Base-by-base conservation (phyloP, 1,140 invertebrate genomes). In the Aphelenchoides avenae region DNA sequence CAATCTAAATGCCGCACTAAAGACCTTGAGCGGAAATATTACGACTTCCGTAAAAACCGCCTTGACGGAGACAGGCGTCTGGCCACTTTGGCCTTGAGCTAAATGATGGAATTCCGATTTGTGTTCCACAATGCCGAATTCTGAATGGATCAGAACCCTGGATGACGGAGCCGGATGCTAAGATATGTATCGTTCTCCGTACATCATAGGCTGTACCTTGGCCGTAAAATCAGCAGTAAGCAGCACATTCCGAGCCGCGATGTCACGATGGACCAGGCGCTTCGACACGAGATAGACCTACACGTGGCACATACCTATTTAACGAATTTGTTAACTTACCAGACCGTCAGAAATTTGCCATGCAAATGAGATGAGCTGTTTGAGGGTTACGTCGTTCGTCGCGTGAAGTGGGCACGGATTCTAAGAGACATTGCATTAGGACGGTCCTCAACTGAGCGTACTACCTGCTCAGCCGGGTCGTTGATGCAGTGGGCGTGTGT, bases 181-280 rank as follows among this genome's bases (percentile, higher is more conserved):
- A n/a, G 11, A 2, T 18, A 54, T 18, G 3, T 3, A 22, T n/a
- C n/a, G n/a, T n/a, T n/a, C n/a, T n/a, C n/a, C n/a, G n/a, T n/a
- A n/a, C n/a, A n/a, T n/a, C n/a, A n/a, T n/a, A n/a, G n/a, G n/a
- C n/a, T 37, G 33, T 30, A 57, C 55, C 24, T 57, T 57, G 18
- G 54, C 55, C 9, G 37, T 36, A 27, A 44, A n/a, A 20, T 34
- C 20, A 15, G 36, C 20, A 15, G 36, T 48, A 30, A 57, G 36
- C 27, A 57, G 37, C 27, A 56, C 56, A 60, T 56, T 56, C 1
- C 53, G n/a, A 29, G 53, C 53, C n/a, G 53, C 53, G 18, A 56
- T 24, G 39, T 56, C 53, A 18, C 53, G 52, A 34, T 56, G 53
- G 22, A 56, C 43, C 29, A 22, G 36, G 15, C 33, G 29, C n/a